Evolutionary conservation across 2,888 invertebrate species (phyloP).

Genomic region (Campoplex nolae): DNA sequence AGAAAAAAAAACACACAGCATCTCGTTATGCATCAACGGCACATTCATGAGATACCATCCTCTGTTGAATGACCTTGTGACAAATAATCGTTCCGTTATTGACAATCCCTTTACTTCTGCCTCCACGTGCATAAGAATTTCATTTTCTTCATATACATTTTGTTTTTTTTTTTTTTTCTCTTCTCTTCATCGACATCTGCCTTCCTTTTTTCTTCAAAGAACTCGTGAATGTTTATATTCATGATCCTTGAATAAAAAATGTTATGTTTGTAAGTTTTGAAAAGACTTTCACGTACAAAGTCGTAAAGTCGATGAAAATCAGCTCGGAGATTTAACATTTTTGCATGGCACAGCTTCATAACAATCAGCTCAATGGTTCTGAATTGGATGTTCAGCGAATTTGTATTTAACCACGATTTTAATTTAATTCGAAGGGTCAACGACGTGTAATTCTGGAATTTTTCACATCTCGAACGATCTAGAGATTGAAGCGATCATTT

Average conservation of each 20-base stretch:
- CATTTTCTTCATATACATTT: background rate
- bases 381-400: background rate
- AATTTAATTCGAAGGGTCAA: background rate
- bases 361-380: background rate
- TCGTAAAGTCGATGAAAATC: background rate
- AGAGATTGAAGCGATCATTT: background rate
- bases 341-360: background rate
- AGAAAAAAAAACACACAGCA: background rate
- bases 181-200: background rate
- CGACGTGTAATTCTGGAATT: background rate
- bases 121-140: background rate
- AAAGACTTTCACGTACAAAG: background rate
- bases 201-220: background rate
- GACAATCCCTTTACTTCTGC: constrained; percentile 15
- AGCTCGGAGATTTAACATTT: background rate
- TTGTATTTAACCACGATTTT: background rate
- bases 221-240: background rate
- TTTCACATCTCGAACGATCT: background rate
- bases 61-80: background rate
- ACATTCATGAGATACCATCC: background rate
- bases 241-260: background rate
- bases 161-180: background rate
- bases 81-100: constrained; percentile 26
- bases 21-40: background rate
- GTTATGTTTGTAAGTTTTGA: background rate